A percentile compares a stretch with the other conserved stretches of the same genome.
phyloP scores from a whole-genome alignment of 2,113 vertebrate genomes.

The Tringa solitaria region DNA sequence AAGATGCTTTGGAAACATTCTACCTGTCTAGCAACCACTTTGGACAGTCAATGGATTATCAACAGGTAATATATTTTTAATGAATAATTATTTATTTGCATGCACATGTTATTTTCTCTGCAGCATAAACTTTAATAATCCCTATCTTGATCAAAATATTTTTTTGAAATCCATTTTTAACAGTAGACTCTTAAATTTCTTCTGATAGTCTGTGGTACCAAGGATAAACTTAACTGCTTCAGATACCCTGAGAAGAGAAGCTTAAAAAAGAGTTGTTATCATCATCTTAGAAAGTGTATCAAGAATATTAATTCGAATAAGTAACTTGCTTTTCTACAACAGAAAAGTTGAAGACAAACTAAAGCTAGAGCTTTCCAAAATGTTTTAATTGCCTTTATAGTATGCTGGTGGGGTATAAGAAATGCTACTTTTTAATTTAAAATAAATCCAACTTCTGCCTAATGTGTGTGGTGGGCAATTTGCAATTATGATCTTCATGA shows the following conservation, averaged over 20 bases:
- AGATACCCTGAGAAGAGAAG: neutral
- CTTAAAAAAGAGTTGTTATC: neutral
- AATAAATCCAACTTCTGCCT: slow-evolving; percentile 61
- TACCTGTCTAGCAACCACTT: neutral
- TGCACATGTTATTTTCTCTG: neutral
- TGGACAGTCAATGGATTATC: no score
- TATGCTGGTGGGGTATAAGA: slow-evolving; percentile 38
- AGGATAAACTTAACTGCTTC: neutral
- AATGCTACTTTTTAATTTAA: slow-evolving; percentile 70
- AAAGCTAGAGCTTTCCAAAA: slow-evolving; percentile 22
- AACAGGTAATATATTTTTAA: neutral
- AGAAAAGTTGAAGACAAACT: neutral
- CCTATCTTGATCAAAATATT: neutral
- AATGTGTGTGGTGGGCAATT: slow-evolving; percentile 50
- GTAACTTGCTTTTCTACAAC: neutral
- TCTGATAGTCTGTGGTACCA: neutral
- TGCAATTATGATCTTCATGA: slow-evolving; percentile 71
- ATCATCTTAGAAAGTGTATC: neutral
- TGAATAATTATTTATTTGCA: neutral
- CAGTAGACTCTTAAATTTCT: neutral
- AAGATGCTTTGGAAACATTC: neutral
- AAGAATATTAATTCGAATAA: neutral
- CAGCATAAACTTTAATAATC: neutral
- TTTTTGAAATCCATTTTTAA: neutral
- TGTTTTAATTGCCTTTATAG: slow-evolving; percentile 10